Evolutionary conservation across 2,113 vertebrate genomes (phyloP).

Genomic region (Todiramphus saurophagus): DNA sequence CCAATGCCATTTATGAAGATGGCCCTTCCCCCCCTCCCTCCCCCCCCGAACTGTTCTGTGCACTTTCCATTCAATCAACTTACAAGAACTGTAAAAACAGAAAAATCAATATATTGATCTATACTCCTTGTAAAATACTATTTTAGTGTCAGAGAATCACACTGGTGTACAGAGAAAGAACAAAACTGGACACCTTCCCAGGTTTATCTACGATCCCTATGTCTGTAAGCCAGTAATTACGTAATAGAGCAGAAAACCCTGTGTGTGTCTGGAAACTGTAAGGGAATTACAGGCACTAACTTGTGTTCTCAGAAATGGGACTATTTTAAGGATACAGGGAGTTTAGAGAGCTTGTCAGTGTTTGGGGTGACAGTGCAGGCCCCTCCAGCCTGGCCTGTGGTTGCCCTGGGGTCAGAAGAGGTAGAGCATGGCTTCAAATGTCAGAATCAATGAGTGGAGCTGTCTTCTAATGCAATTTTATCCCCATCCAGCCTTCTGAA

Average conservation of each 20-base stretch:
- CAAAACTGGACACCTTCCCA: neutral
- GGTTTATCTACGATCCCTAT: neutral
- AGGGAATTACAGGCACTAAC: neutral
- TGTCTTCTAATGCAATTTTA: neutral
- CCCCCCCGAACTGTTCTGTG: neutral
- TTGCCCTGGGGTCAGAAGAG: neutral
- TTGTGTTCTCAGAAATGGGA: neutral
- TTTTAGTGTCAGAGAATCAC: neutral
- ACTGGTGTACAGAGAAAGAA: neutral
- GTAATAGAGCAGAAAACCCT: neutral
- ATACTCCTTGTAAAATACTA: neutral
- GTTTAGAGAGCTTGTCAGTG: fast-evolving
- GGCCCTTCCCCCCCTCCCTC: fast-evolving
- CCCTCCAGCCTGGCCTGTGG: neutral
- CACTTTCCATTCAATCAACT: neutral
- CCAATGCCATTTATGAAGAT: neutral
- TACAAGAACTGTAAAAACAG: neutral
- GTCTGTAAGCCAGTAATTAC: neutral
- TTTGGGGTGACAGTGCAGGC: neutral
- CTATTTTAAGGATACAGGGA: neutral
- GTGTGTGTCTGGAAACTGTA: neutral
- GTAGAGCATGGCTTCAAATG: neutral
- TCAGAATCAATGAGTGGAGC: neutral
- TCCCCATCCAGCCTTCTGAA: neutral
- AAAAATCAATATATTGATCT: neutral